Evolutionary conservation across 1,140 invertebrate genomes (phyloP), one percentile per base, ranked within the genome.

Genomic region (Drosophila equinoxialis): DNA sequence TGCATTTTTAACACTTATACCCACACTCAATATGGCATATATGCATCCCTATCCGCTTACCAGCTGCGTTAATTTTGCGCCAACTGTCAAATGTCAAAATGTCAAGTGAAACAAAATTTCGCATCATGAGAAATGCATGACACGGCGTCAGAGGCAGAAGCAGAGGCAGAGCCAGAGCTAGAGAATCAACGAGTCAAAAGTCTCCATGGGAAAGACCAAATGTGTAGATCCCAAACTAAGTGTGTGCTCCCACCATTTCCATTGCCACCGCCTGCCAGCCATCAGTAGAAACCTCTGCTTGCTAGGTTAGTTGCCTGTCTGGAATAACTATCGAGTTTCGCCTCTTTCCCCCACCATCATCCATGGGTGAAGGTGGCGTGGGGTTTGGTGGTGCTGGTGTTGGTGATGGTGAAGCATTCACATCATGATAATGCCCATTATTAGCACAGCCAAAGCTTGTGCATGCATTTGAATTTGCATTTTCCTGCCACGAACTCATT

Each of bases 81-180:
- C 72, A 82, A 79, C 83, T 86, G 79, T 71, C 83, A 86, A 86
- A 86, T 86, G 83, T 86, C 83, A 86, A 87, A 87, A 86, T 86
- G 83, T 87, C 83, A 87, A 86, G 79, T 79, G 83, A 79, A 71
- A 77, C 83, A 87, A 86, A 87, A 86, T 87, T 81, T 79, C 72
- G 65, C 72, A 81, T 86, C 83, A 87, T 86, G 82, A 82, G 82
- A 82, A 86, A 86, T 86, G 83, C 82, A 86, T 86, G 83, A 74
- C 75, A 61, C 54, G 60, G 57, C 41, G 60, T 42, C 41, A 57
- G 33, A 59, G 59, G 3, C 11, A 61, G 17, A n/a, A 17, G 1
- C 13, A 57, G 70, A 66, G 42, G 3, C 11, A 61, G 17, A n/a
- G 35, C 2, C 13, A 57, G 70, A 66, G 42, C 48, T 58, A 74